Evolutionary conservation across 2,888 invertebrate species (phyloP), one percentile per base, ranked within the genome.

Genomic region (Drosophila seclusa): DNA sequence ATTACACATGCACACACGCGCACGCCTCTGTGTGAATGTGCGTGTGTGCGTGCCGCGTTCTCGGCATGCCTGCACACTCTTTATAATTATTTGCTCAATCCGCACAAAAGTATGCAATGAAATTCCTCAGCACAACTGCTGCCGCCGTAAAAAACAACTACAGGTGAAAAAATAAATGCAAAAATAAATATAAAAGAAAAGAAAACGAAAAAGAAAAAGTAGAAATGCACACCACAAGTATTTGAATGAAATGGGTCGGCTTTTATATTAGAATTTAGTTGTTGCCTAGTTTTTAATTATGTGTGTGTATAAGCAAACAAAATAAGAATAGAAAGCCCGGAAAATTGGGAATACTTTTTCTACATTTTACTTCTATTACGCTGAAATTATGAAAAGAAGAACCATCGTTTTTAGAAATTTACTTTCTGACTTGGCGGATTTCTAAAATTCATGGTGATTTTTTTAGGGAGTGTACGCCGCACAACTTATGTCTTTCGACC

Each of bases 81-180:
- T 52, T 48, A 65, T 77, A 83, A 83, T 84, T 87, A 87, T 82
- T 84, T 87, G 68, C 87, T 84, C 71, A 83, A 82, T 82, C 77
- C 82, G 80, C 68, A 73, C 69, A 75, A 82, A 84, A 82, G 79
- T 87, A 79, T 84, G 84, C 79, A 71, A 57, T 52, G 72, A 27
- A 45, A 24, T 45, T 45, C 45, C 16, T 8, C 16, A 24, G 2
- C 7, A 8, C 45, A 21, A 24, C 18, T n/a, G 38, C 38, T 18
- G 38, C 36, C 68, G 36, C 40, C 10, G n/a, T 21, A 7, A 7
- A 45, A 21, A 21, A 21, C 45, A 21, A 40, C 4, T n/a, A n/a
- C 40, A 40, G n/a, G n/a, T 40, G 4, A 40, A 40, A n/a, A 40
- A 40, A 10, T n/a, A 21, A 13, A 21, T 13, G 42, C 13, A 42